These are phyloP conservation scores for Pogonomyrmex barbatus DNA, from an alignment of 1,140 invertebrate species.

Conservation along the genomic window DNA sequence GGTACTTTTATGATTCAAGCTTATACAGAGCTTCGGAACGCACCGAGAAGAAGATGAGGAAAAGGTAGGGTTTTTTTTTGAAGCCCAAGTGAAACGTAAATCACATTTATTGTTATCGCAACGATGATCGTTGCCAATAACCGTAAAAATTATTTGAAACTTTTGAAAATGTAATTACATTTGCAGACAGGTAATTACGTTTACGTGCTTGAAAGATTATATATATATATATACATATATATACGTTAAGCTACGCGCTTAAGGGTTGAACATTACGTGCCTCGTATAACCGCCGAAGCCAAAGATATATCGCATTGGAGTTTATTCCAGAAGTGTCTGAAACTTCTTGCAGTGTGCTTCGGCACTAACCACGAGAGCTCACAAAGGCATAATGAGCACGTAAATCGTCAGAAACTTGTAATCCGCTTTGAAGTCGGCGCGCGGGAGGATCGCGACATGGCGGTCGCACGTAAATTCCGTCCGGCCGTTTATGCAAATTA, in stretches of 20 bases:
- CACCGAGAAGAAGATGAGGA: not conserved
- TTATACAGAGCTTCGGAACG: not conserved
- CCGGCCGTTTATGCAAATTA: constrained; percentile 75
- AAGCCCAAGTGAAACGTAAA: not conserved
- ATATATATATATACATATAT: not conserved
- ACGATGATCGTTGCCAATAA: not conserved
- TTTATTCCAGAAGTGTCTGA: constrained; percentile 55
- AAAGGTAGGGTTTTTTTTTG: not conserved
- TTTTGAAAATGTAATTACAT: not conserved
- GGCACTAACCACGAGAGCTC: constrained; percentile 58
- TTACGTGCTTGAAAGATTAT: constrained; percentile 26
- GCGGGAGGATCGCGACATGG: constrained; percentile 51
- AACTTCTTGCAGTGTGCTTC: constrained; percentile 40
- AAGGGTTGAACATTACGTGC: constrained; percentile 47
- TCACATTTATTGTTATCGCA: not conserved
- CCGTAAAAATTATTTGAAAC: not conserved
- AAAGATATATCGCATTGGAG: constrained; percentile 57
- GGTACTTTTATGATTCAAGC: not conserved
- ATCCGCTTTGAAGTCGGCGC: constrained; percentile 72
- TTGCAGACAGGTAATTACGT: constrained; percentile 22
- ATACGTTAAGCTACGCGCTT: constrained; percentile 36
- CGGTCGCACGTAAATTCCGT: constrained; percentile 67
- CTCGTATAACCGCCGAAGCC: constrained; percentile 50
- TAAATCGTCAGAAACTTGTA: constrained; percentile 74
- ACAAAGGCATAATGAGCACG: constrained; percentile 68